phyloP scores from a whole-genome alignment of 2,113 vertebrate species.

The Oreochromis tanganicae region DNA sequence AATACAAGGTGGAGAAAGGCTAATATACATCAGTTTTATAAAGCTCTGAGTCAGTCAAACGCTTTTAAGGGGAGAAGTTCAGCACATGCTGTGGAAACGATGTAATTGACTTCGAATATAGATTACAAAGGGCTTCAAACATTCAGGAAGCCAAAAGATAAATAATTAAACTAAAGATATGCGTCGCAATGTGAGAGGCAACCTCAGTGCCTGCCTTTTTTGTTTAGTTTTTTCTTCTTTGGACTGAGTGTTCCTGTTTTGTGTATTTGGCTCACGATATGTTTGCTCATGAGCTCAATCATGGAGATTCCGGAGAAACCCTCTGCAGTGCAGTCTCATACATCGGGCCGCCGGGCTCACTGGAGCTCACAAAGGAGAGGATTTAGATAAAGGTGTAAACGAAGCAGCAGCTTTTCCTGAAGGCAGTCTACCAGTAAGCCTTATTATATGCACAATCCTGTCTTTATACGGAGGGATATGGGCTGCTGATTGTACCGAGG shows the following conservation, averaged over 20 bases:
- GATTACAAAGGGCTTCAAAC: neutral
- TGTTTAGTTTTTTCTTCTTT: neutral
- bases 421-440: constrained; percentile 32
- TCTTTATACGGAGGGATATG: neutral
- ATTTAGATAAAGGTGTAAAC: constrained; percentile 68
- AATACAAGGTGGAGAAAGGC: neutral
- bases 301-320: constrained; percentile 45
- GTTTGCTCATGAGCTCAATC: constrained; percentile 30
- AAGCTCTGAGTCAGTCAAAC: neutral
- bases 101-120: neutral
- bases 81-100: constrained; percentile 20
- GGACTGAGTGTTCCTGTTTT: neutral
- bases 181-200: neutral
- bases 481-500: neutral
- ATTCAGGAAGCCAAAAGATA: neutral
- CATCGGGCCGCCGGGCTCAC: constrained; percentile 46
- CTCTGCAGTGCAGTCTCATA: constrained; percentile 68
- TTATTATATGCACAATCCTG: constrained; percentile 27
- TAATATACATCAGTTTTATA: neutral
- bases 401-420: constrained; percentile 37
- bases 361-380: constrained; percentile 47
- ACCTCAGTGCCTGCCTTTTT: neutral
- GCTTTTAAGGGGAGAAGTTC: constrained; percentile 37
- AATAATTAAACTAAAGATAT: neutral
- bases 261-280: constrained; percentile 10